Conservation (phyloP, 2,888 invertebrate species). For the Ichneumon xanthorius region DNA sequence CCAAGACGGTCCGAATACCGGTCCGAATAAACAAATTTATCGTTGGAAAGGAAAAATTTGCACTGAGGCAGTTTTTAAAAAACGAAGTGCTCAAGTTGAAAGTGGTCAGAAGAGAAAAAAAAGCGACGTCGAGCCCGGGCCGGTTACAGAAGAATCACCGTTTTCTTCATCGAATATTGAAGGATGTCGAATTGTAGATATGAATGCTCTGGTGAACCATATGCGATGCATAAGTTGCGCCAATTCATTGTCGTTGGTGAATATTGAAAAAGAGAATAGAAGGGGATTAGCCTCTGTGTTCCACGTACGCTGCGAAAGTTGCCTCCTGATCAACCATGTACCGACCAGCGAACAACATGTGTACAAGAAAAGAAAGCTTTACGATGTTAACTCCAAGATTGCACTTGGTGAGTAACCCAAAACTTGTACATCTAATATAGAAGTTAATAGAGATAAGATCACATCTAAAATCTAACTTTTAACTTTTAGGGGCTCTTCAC, state of each 20-base stretch:
- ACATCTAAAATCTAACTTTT: not conserved
- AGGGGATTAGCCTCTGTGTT: slow-evolving; percentile 21
- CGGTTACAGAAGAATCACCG: slow-evolving; percentile 2
- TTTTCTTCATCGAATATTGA: slow-evolving; percentile 30
- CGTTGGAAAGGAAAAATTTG: slow-evolving; percentile 37
- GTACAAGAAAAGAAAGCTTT: not conserved
- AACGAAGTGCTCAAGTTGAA: slow-evolving; percentile 25
- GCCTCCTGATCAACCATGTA: slow-evolving; percentile 19
- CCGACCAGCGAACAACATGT: slow-evolving; percentile 26
- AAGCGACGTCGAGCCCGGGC: not conserved
- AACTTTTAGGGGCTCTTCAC: slow-evolving; percentile 13
- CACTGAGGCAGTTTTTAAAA: slow-evolving; percentile 15
- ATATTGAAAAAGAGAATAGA: slow-evolving; percentile 17
- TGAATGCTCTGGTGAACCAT: slow-evolving; percentile 15
- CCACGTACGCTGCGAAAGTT: slow-evolving; percentile 10
- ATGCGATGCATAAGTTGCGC: slow-evolving; percentile 11
- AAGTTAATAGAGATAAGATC: not conserved
- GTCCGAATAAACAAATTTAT: slow-evolving; percentile 22
- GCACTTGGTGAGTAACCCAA: slow-evolving; percentile 9
- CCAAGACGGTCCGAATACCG: slow-evolving; percentile 1
- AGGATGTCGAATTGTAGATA: slow-evolving; percentile 34
- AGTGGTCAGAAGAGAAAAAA: slow-evolving; percentile 13
- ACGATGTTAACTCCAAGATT: slow-evolving; percentile 18
- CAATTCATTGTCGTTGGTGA: not conserved
- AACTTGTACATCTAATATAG: not conserved